Percentiles rank a stretch among this genome's conserved stretches.
phyloP scores from a whole-genome alignment of 2,113 vertebrate genomes.

The Acanthisitta chloris region DNA sequence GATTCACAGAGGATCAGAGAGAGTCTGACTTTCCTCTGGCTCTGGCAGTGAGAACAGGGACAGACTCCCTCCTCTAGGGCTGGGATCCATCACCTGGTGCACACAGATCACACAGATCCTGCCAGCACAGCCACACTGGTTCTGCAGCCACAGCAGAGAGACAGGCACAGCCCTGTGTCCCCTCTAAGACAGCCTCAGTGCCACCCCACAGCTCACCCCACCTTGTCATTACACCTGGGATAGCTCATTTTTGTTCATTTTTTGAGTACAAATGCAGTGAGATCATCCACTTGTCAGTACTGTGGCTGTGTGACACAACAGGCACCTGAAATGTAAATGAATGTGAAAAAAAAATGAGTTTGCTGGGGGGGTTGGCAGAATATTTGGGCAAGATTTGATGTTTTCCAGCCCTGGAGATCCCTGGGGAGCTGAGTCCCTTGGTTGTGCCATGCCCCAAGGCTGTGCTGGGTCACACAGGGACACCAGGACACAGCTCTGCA shows the following conservation, averaged over 20 bases:
- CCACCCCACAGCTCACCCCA: background rate
- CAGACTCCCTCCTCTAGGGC: background rate
- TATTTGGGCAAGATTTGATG: accelerated
- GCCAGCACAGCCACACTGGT: background rate
- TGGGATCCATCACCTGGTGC: background rate
- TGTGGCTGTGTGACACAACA: background rate
- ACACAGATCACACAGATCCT: background rate
- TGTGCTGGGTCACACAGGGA: accelerated
- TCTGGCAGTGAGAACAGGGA: background rate
- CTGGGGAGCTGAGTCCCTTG: background rate
- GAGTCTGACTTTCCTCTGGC: background rate
- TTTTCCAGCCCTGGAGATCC: background rate
- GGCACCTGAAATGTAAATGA: background rate
- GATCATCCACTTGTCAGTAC: background rate
- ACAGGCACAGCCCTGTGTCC: background rate
- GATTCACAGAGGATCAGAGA: background rate
- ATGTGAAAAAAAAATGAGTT: background rate
- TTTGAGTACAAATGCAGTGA: background rate
- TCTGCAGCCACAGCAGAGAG: background rate
- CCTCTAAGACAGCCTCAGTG: background rate
- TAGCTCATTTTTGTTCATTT: background rate
- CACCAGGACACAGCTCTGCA: accelerated
- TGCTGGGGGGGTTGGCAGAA: background rate
- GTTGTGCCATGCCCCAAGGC: accelerated
- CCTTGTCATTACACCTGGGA: background rate